A percentile compares a stretch with the other conserved stretches of the same genome.
Conservation (phyloP, 2,797 vertebrate species). For the Tachyglossus aculeatus region DNA sequence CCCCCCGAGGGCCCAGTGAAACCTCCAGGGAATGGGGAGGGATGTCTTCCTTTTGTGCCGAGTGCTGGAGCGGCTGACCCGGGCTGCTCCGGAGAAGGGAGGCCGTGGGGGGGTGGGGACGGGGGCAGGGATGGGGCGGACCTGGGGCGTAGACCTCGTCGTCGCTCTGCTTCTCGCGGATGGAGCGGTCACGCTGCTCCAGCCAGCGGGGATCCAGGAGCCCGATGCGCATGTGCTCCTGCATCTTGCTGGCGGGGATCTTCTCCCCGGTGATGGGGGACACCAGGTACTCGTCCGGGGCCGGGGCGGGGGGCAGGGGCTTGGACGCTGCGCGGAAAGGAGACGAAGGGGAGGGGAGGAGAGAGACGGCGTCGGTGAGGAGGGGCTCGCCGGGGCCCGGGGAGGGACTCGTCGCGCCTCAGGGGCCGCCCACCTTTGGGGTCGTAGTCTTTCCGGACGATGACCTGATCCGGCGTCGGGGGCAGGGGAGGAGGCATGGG, state of each 20-base stretch:
- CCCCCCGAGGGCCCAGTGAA: too few species aligned
- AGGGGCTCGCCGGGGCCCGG: background rate
- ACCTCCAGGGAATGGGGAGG: too few species aligned
- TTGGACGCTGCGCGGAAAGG: slow-evolving; percentile 82
- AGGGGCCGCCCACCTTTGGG: slow-evolving; percentile 86
- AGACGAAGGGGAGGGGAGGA: background rate
- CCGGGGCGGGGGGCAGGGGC: slow-evolving; percentile 74
- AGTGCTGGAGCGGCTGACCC: too few species aligned
- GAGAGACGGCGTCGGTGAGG: background rate
- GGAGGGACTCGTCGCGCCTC: background rate
- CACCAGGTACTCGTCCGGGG: slow-evolving; percentile 93
- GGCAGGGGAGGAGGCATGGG: slow-evolving; percentile 97
- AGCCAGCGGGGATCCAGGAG: slow-evolving; percentile 97
- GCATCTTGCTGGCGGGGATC: slow-evolving; percentile 98
- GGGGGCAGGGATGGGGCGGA: background rate
- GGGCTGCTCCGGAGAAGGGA: background rate
- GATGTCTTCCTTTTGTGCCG: too few species aligned
- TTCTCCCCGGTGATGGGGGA: slow-evolving; percentile 98
- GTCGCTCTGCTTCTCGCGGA: slow-evolving; percentile 94
- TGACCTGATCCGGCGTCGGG: slow-evolving; percentile 97
- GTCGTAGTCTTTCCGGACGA: slow-evolving; percentile 97
- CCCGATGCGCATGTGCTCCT: slow-evolving; percentile 98
- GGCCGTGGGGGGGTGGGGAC: background rate
- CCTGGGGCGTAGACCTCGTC: slow-evolving; percentile 98
- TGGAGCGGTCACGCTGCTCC: slow-evolving; percentile 94